These are phyloP conservation scores for Muscicapa striata DNA, from an alignment of 2,797 vertebrate species.

Conservation along the genomic window DNA sequence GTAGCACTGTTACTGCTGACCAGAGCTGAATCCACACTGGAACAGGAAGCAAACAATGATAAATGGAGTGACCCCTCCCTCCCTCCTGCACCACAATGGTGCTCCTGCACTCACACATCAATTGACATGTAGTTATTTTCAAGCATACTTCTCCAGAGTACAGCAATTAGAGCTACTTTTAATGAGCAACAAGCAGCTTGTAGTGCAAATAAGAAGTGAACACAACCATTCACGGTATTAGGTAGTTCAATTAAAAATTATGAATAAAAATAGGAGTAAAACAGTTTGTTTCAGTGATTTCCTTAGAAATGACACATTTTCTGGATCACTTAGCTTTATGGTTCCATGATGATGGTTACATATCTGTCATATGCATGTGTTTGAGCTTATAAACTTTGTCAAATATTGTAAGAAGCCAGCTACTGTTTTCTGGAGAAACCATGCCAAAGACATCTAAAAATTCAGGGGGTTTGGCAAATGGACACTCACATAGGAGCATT, in stretches of 20 bases:
- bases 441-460: background rate
- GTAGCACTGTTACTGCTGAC: background rate
- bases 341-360: background rate
- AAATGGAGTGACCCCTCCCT: background rate
- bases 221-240: background rate
- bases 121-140: background rate
- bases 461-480: background rate
- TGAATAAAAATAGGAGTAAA: background rate
- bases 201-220: background rate
- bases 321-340: background rate
- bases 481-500: background rate
- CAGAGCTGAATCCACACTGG: background rate
- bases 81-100: background rate
- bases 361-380: background rate
- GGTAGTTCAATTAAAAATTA: background rate
- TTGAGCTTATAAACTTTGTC: background rate
- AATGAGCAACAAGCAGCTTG: background rate
- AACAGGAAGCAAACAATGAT: background rate
- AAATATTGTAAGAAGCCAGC: background rate
- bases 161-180: background rate
- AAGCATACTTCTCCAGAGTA: background rate
- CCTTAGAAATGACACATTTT: background rate
- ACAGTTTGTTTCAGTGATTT: background rate
- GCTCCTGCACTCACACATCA: background rate
- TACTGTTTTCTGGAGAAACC: background rate